Percentiles rank a stretch among this genome's conserved stretches.
Conservation (phyloP, 2,888 invertebrate species). For the Drosophila neonasuta region DNA sequence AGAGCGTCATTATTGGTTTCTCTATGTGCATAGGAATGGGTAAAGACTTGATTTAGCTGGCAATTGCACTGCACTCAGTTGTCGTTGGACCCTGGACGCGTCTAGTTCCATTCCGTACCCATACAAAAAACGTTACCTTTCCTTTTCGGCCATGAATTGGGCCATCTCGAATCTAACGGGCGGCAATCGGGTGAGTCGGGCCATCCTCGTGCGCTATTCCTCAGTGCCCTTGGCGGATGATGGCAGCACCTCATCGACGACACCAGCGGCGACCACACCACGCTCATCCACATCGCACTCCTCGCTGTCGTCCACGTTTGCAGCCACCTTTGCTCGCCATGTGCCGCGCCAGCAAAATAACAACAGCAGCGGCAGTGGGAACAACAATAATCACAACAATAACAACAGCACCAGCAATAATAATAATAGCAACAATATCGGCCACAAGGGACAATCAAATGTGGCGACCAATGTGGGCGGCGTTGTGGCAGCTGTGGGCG, state of each 20-base stretch:
- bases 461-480: slow-evolving; percentile 26
- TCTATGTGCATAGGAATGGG: background rate
- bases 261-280: slow-evolving; percentile 60
- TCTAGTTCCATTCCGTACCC: slow-evolving; percentile 34
- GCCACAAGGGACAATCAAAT: slow-evolving; percentile 22
- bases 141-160: slow-evolving; percentile 79
- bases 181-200: slow-evolving; percentile 82
- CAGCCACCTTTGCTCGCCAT: slow-evolving; percentile 73
- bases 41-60: slow-evolving; percentile 9
- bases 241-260: slow-evolving; percentile 66
- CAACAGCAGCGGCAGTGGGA: slow-evolving; percentile 26
- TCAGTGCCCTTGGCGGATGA: slow-evolving; percentile 79
- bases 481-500: slow-evolving; percentile 15
- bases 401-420: slow-evolving; percentile 37
- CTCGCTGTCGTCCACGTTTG: slow-evolving; percentile 72
- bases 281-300: slow-evolving; percentile 60
- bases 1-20: background rate
- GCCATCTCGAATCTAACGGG: slow-evolving; percentile 82
- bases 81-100: slow-evolving; percentile 51
- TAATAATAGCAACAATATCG: slow-evolving; percentile 36
- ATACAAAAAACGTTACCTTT: background rate
- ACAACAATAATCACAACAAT: slow-evolving; percentile 29
- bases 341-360: slow-evolving; percentile 65
- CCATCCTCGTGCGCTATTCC: slow-evolving; percentile 81
- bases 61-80: slow-evolving; percentile 54